These are phyloP conservation scores for Aplysina aerophoba DNA, from an alignment of 37 sponge, comb jelly and placozoan species.

Conservation along the genomic window DNA sequence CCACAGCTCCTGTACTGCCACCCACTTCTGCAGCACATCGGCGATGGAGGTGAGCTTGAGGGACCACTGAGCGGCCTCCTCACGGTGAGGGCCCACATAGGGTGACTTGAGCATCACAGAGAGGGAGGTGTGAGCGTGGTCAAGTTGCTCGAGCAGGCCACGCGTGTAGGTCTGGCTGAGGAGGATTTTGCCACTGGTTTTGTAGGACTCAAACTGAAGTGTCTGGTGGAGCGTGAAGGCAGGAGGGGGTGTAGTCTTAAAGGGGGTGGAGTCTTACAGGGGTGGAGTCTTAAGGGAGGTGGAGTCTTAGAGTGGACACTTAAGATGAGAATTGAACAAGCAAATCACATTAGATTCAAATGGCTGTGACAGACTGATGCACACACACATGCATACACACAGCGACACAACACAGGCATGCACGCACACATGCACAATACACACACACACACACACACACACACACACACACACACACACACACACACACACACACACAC, in stretches of 20 bases:
- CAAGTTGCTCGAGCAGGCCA: constrained; percentile 84
- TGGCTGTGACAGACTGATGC: not conserved
- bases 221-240: constrained; percentile 19
- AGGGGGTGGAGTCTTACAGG: too few species aligned
- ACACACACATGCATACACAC: not conserved
- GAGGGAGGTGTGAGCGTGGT: constrained; percentile 72
- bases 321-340: too few species aligned
- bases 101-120: constrained; percentile 81
- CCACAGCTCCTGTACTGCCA: constrained; percentile 88
- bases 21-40: constrained; percentile 86
- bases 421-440: not conserved
- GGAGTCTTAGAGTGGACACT: too few species aligned
- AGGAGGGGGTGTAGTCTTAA: too few species aligned
- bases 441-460: not conserved
- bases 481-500: not conserved
- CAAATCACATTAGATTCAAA: too few species aligned
- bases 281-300: too few species aligned
- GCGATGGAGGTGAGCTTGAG: constrained; percentile 67
- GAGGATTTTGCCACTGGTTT: constrained; percentile 59
- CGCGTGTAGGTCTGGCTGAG: constrained; percentile 65
- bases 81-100: constrained; percentile 75
- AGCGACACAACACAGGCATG: not conserved
- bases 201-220: constrained; percentile 74
- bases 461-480: not conserved
- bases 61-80: constrained; percentile 84